Percentiles rank a stretch among this genome's conserved stretches.
Conservation (phyloP, 2,797 vertebrate species). For the Poeciliopsis gracilis region DNA sequence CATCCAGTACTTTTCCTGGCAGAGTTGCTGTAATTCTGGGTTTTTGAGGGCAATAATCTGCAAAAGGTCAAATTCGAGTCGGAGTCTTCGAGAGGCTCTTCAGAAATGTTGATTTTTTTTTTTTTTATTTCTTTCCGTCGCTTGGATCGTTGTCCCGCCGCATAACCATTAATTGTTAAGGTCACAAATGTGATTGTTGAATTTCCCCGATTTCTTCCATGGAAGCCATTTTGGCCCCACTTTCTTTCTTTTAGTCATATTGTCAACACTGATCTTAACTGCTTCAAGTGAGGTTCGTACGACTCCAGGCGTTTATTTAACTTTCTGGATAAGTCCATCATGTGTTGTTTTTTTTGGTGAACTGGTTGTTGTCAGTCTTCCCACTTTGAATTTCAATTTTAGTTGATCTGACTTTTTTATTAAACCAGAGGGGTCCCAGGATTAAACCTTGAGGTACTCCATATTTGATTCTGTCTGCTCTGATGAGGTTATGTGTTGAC, state of each 20-base stretch:
- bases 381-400: neutral
- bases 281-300: neutral
- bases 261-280: neutral
- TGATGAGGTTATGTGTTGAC: no score
- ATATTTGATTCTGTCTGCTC: no score
- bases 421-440: no score
- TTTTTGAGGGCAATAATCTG: neutral
- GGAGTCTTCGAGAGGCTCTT: neutral
- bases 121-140: neutral
- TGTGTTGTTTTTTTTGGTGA: neutral
- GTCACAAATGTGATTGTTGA: neutral
- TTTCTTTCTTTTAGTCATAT: neutral
- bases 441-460: no score
- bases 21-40: neutral
- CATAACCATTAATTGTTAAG: neutral
- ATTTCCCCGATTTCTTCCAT: neutral
- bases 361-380: neutral
- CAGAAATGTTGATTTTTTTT: neutral
- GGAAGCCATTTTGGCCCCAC: neutral
- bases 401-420: neutral
- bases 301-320: neutral
- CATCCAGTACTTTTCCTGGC: neutral
- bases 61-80: neutral
- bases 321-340: neutral
- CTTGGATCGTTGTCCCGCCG: neutral